A percentile compares a stretch with the other conserved stretches of the same genome.
Evolutionary conservation across 2,888 invertebrate genomes (phyloP).

Genomic region (Drosophila affinis): DNA sequence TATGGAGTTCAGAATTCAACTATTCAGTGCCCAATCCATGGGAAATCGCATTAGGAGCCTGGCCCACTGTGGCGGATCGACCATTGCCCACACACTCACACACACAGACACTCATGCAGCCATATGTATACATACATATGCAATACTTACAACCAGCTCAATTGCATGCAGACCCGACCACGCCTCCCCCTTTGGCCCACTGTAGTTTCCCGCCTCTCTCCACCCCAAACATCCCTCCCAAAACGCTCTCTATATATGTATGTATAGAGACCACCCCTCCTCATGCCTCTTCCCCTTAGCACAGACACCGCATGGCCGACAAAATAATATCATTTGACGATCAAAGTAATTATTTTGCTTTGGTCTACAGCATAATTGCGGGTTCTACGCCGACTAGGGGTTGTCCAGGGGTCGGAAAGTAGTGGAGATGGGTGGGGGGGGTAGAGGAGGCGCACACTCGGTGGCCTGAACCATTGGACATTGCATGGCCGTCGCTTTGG

Average conservation of each 20-base stretch:
- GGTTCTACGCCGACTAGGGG: conserved; percentile 50
- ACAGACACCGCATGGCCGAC: conserved; percentile 57
- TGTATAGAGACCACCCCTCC: conserved; percentile 4
- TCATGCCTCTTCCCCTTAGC: conserved; percentile 12
- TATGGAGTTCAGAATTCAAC: too few species aligned
- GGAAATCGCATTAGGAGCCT: background rate
- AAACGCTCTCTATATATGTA: conserved; percentile 26
- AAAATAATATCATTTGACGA: conserved; percentile 79
- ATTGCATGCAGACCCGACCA: conserved; percentile 62
- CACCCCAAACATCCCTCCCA: conserved; percentile 7
- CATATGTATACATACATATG: conserved; percentile 1
- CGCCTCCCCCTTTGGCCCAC: conserved; percentile 55
- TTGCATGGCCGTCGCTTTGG: conserved; percentile 69
- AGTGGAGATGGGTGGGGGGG: conserved; percentile 2
- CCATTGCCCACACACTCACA: conserved; percentile 56
- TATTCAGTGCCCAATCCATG: too few species aligned
- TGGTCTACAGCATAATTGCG: conserved; percentile 79
- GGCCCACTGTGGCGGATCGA: conserved; percentile 41
- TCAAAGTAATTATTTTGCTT: conserved; percentile 80
- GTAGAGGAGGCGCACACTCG: conserved; percentile 38
- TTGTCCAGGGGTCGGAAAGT: conserved; percentile 17
- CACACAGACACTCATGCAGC: conserved; percentile 11
- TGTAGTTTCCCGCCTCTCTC: conserved; percentile 29
- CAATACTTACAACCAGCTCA: conserved; percentile 52
- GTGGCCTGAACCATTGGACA: conserved; percentile 47